Evolutionary conservation across 2,113 vertebrate genomes (phyloP).

Genomic region (Alethe castanea): DNA sequence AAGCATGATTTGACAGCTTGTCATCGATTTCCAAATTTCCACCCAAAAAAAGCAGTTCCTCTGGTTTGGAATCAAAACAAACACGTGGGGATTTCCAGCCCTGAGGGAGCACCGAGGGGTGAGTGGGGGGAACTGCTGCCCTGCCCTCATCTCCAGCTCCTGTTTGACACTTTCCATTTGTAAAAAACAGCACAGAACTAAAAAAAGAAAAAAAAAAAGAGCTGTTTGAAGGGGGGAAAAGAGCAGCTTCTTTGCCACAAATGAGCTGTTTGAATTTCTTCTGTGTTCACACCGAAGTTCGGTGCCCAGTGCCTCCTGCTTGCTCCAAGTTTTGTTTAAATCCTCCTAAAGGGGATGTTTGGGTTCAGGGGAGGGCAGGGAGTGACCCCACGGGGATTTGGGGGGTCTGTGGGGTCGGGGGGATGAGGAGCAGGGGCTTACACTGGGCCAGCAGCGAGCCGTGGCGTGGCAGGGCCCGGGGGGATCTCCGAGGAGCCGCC

Average conservation of each 20-base stretch:
- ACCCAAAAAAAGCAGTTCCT: neutral
- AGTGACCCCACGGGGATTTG: rapidly evolving
- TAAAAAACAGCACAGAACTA: neutral
- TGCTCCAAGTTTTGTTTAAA: neutral
- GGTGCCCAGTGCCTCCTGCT: rapidly evolving
- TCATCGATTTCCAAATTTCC: neutral
- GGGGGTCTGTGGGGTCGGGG: neutral
- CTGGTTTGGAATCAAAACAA: slow-evolving; percentile 1
- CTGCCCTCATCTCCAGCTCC: neutral
- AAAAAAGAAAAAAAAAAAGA: too few relatives aligned
- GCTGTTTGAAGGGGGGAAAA: neutral
- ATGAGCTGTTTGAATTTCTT: neutral
- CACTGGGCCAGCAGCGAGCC: slow-evolving; percentile 67
- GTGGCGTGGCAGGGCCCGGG: slow-evolving; percentile 54
- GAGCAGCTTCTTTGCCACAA: neutral
- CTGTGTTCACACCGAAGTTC: rapidly evolving
- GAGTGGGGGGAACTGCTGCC: neutral
- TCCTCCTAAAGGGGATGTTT: rapidly evolving
- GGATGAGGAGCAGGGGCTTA: slow-evolving; percentile 16
- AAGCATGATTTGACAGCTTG: neutral
- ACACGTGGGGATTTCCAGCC: neutral
- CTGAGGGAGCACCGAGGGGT: rapidly evolving
- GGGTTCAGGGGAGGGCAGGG: neutral
- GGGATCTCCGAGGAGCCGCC: slow-evolving; percentile 33
- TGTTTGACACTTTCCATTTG: neutral